Conservation (phyloP, 2,888 invertebrate genomes). For the Bursaphelenchus okinawaensis region DNA sequence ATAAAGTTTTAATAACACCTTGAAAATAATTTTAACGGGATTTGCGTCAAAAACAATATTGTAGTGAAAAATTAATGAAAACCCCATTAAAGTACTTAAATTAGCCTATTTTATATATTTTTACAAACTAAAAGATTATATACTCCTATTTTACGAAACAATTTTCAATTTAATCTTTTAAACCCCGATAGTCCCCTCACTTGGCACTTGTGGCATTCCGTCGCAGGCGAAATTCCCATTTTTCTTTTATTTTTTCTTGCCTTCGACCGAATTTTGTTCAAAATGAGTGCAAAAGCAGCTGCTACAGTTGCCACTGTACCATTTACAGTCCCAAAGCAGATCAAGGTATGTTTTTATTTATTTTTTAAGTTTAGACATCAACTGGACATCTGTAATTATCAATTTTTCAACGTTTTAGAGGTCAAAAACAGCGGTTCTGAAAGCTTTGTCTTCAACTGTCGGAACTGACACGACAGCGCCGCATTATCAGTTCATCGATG, state of each 20-base stretch:
- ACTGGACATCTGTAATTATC: too few relatives aligned
- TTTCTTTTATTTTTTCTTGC: background rate
- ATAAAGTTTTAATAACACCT: too few relatives aligned
- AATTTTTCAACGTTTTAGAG: constrained; percentile 63
- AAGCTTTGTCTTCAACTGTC: constrained; percentile 72
- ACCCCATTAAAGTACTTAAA: too few relatives aligned
- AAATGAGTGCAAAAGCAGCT: background rate
- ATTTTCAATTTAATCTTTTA: too few relatives aligned
- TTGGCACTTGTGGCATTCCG: background rate
- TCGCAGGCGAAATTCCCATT: background rate
- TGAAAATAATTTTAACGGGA: too few relatives aligned
- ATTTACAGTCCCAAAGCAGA: background rate
- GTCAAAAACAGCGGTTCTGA: constrained; percentile 75
- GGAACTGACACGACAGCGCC: constrained; percentile 77
- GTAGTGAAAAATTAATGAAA: too few relatives aligned
- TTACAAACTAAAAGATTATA: too few relatives aligned
- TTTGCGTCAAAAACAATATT: too few relatives aligned
- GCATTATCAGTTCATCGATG: constrained; percentile 84
- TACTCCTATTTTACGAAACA: too few relatives aligned
- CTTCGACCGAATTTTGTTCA: background rate
- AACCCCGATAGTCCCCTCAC: too few relatives aligned
- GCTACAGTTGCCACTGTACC: background rate
- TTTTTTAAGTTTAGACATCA: too few relatives aligned
- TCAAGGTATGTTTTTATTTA: background rate
- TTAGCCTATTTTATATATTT: too few relatives aligned